phyloP scores from a whole-genome alignment of 2,797 vertebrate genomes.

The Enteromius thamalakanensis region DNA sequence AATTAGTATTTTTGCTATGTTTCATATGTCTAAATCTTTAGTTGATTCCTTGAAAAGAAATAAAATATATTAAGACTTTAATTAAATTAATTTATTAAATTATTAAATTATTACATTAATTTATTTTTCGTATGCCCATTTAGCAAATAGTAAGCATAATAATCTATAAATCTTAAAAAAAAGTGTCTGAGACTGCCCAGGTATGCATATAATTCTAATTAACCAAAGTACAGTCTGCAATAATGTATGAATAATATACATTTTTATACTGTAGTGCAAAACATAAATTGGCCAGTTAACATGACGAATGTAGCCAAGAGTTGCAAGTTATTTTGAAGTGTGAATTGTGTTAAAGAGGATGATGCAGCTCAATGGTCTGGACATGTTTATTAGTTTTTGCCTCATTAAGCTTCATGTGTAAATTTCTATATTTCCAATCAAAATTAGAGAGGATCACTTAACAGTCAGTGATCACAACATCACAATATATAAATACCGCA shows the following conservation, averaged over 20 bases:
- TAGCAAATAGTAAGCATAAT: neutral
- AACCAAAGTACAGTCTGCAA: neutral
- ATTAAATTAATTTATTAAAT: too few relatives aligned
- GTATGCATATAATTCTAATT: neutral
- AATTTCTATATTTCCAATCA: constrained; percentile 63
- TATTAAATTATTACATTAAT: neutral
- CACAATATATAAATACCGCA: constrained; percentile 4
- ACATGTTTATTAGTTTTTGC: constrained; percentile 9
- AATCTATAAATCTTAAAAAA: neutral
- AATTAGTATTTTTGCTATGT: neutral
- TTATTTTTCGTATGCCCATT: neutral
- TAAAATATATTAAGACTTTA: neutral
- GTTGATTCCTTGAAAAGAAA: neutral
- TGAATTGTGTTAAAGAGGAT: constrained; percentile 11
- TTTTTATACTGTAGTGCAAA: neutral
- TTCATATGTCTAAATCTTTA: neutral
- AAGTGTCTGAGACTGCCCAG: neutral
- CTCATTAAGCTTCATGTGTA: constrained; percentile 23
- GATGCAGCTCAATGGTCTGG: constrained; percentile 24
- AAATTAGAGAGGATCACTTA: constrained; percentile 59
- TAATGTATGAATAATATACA: neutral
- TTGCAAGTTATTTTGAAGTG: constrained; percentile 3
- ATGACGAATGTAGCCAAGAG: neutral
- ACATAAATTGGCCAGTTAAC: neutral
- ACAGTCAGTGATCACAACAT: constrained; percentile 1